Base-by-base conservation (phyloP, 2,888 invertebrate genomes). In the Drosophila fulvimacula region DNA sequence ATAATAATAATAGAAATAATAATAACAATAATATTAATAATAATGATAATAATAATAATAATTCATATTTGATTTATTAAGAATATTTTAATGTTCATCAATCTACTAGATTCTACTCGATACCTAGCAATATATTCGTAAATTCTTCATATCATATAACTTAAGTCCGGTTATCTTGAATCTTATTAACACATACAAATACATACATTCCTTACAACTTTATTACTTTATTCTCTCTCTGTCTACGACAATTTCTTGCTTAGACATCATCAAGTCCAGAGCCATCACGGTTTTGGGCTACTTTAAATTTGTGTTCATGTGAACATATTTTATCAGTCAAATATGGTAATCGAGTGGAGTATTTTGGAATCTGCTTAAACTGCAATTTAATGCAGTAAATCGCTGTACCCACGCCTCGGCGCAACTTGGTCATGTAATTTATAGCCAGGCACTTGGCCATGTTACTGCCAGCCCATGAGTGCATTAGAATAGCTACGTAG, bases 401-500 rank as follows among this genome's bases (percentile, higher is more conserved):
- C 56, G 74, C 27, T 66, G 62, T 68, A 73, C 75, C 77, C 75
- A 76, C 75, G 77, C 75, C 69, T 68, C 21, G 30, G 41, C 61
- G 36, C 24, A 34, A 59, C 53, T 67, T 49, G 56, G 24, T 39
- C 61, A 51, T 48, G 36, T 78, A 69, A 76, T 77, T 77, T 79
- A 75, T 71, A 51, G 55, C 15, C 63, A 61, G 55, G 51, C 66
- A 67, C 70, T 79, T 63, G 63, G 60, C 53, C 75, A 56, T 68
- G 71, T 64, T 68, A 59, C 61, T 71, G 67, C 56, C 63, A 49
- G 61, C 39, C 68, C 48, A 38, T 59, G 59, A 73, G 69, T 70
- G 79, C 74, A 76, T 82, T 85, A 85, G 81, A 85, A 70, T 48
- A 60, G 66, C 57, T 41, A n/a, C 46, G 57, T 6, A 30, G 48